These are phyloP conservation scores for Poeciliopsis turrubarensis DNA, from an alignment of 2,113 vertebrate species.

Conservation along the genomic window DNA sequence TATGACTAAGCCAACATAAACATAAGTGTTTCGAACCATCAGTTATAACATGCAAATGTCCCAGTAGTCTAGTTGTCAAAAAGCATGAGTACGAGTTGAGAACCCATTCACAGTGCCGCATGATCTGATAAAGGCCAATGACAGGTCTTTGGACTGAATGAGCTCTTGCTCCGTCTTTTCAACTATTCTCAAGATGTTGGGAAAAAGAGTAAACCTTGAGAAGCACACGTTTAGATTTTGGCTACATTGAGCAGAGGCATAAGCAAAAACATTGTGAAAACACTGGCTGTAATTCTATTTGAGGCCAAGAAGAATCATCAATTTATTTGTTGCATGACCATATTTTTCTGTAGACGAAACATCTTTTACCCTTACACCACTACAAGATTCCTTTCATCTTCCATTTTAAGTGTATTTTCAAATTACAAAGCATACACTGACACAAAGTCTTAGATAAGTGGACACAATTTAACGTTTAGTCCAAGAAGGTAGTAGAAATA, in stretches of 20 bases:
- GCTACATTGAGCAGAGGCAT: neutral
- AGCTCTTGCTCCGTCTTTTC: neutral
- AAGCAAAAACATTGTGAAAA: neutral
- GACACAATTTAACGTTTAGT: constrained; percentile 39
- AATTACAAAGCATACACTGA: neutral
- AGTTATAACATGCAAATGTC: constrained; percentile 5
- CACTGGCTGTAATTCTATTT: neutral
- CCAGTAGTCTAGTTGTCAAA: constrained; percentile 9
- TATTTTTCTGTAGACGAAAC: neutral
- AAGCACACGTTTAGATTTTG: neutral
- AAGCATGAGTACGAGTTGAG: constrained; percentile 2
- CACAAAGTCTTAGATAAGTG: constrained; percentile 21
- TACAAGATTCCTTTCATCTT: neutral
- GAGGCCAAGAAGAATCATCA: too few relatives aligned
- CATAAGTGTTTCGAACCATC: neutral
- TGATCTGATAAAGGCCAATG: neutral
- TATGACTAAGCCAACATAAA: neutral
- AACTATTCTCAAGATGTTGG: neutral
- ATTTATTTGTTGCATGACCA: too few relatives aligned
- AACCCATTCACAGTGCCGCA: neutral
- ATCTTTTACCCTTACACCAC: neutral
- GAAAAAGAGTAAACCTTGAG: neutral
- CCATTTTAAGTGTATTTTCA: neutral
- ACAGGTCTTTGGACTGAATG: neutral
- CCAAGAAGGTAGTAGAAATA: constrained; percentile 46